Base-by-base conservation (phyloP, 2,888 invertebrate genomes). In the Morpho helenor region DNA sequence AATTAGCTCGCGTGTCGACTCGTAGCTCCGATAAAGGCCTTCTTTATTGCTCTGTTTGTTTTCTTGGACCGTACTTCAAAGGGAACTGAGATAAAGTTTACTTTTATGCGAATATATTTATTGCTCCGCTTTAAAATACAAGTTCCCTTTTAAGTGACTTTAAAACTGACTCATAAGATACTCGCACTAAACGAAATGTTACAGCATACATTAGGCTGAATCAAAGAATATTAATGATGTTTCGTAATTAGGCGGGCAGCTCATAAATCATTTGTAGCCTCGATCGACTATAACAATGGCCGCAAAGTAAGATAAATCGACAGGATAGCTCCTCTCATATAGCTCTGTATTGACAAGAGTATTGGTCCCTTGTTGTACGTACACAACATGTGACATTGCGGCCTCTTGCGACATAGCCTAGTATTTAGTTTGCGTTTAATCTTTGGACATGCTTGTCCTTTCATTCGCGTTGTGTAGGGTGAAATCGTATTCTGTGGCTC, bases 1-100 rank as follows among this genome's bases (percentile, higher is more conserved):
- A 90, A 90, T 90, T 90, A 89, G 89, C 87, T 89, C 83, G 89
- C 89, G 89, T 90, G 89, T 89, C 89, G 89, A 89, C 89, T 89
- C 86, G 81, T 82, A 83, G 84, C 84, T 83, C 83, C 80, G 88
- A 89, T 88, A 88, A 89, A 89, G 85, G 84, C 83, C 81, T 87
- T 84, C 89, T 90, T 89, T 89, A 89, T 89, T 88, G 82, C 87
- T 87, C 82, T 88, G 89, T 90, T 90, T 89, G 88, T 88, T 89
- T 89, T 87, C 89, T 87, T 80, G 78, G 82, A 76, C 82, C 80
- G 80, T 82, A 87, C 89, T 88, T 89, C 89, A 90, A 90, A 90
- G 89, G 80, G 75, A 76, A 80, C 76, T 74, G 82, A 87, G 87
- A 89, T 89, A 89, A 87, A 85, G 78, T 82, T 76, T 76, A 86